Evolutionary conservation across 2,113 vertebrate genomes (phyloP).

Genomic region (Chloebia gouldiae): DNA sequence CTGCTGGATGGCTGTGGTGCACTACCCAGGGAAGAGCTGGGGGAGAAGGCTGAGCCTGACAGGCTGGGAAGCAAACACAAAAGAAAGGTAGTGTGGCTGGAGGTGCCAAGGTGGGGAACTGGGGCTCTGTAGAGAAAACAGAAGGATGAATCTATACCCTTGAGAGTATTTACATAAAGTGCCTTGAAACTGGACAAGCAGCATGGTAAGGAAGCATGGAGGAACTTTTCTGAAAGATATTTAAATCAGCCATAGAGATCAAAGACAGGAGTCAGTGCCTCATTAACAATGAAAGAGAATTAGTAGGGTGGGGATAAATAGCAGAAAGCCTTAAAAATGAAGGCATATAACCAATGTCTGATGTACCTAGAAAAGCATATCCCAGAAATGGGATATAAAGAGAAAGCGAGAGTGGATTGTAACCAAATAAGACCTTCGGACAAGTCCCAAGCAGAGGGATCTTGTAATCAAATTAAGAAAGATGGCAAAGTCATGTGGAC

Average conservation of each 20-base stretch:
- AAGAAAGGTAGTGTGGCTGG: not conserved
- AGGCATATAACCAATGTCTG: not conserved
- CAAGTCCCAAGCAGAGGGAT: not conserved
- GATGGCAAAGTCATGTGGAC: not conserved
- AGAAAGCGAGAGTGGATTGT: not conserved
- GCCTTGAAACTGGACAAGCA: not conserved
- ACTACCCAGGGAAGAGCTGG: not conserved
- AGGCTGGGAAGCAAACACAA: not conserved
- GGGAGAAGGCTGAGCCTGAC: not conserved
- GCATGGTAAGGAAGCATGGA: not conserved
- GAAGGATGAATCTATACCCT: fast-evolving
- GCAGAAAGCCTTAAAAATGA: not conserved
- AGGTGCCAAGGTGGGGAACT: not conserved
- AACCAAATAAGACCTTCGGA: not conserved
- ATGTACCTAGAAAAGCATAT: not conserved
- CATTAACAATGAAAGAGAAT: not conserved
- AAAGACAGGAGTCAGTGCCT: not conserved
- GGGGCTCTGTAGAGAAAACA: not conserved
- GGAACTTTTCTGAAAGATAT: not conserved
- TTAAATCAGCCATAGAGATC: not conserved
- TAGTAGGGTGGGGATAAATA: not conserved
- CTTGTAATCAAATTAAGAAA: not conserved
- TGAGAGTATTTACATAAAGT: not conserved
- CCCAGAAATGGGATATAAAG: not conserved
- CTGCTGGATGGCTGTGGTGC: not conserved